A percentile compares a stretch with the other conserved stretches of the same genome.
Evolutionary conservation across 2,113 vertebrate species (phyloP).

Genomic region (Ictidomys tridecemlineatus): DNA sequence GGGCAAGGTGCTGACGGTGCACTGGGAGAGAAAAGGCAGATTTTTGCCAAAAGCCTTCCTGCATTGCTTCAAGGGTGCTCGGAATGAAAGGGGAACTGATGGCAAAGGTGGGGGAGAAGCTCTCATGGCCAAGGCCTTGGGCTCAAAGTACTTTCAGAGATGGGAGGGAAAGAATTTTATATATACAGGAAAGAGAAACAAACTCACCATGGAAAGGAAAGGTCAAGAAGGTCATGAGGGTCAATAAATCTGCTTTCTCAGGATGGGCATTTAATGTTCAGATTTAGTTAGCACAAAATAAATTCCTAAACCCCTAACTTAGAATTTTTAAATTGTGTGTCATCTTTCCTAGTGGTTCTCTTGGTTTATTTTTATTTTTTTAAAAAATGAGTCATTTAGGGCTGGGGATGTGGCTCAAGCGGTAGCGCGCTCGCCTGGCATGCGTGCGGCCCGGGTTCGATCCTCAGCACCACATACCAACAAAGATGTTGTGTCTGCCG

Average conservation of each 20-base stretch:
- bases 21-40: neutral
- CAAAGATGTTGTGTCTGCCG: too few relatives aligned
- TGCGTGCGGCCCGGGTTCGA: too few relatives aligned
- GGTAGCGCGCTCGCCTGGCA: too few relatives aligned
- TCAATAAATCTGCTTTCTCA: neutral
- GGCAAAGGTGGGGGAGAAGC: neutral
- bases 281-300: constrained; percentile 6
- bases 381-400: neutral
- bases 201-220: neutral
- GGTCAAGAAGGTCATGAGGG: neutral
- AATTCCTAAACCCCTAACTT: neutral
- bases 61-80: neutral
- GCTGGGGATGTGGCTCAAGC: too few relatives aligned
- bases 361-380: constrained; percentile 35
- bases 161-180: neutral
- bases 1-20: neutral
- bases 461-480: too few relatives aligned
- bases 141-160: neutral
- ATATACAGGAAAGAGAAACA: neutral
- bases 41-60: neutral
- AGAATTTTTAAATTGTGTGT: neutral
- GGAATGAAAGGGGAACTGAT: neutral
- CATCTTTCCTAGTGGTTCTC: constrained; percentile 52
- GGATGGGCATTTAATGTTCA: neutral
- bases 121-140: neutral